Evolutionary conservation across 2,797 vertebrate genomes (phyloP), one percentile per base, ranked within the genome.

Genomic region (Pipistrellus pipistrellus): DNA sequence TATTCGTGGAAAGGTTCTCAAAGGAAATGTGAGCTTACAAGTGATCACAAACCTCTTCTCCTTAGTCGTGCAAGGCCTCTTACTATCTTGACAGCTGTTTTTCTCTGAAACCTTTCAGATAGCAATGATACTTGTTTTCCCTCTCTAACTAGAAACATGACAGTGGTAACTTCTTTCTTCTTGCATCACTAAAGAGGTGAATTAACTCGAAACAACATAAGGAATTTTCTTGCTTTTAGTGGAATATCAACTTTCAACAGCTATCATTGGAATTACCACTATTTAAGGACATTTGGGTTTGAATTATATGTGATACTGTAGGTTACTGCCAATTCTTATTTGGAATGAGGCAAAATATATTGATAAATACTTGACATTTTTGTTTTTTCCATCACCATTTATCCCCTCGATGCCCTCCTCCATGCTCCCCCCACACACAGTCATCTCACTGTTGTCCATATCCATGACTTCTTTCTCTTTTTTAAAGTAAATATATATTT

Each of bases 261-360:
- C 32, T 88, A 3, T 88, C 64, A 48, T n/a, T 82, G 48, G 75
- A 91, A 71, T 91, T 91, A 64, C 15, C 21, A 64, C 35, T 87
- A 38, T 78, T 92, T 90, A 77, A 88, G 85, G 46, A 85, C 46
- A 83, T 95, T 64, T 68, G 72, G 41, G 35, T 78, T 78, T 84
- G 38, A 85, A 88, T 81, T 93, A 5, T 27, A 55, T 88, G 30
- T 69, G 51, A 84, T 93, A 92, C 75, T 92, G 4, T 92, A 92
- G 86, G 30, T 73, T 78, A 38, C 48, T 92, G 32, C 48, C 41
- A 51, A 23, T 89, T 20, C 32, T 92, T 85, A 71, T 80, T 76
- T 81, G 46, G 46, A 88, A 73, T 75, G 66, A 73, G n/a, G 71
- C 51, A 78, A 85, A 88, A 14, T 89, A 59, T n/a, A n/a, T n/a